Evolutionary conservation across 2,888 invertebrate genomes (phyloP), one percentile per base, ranked within the genome.

Genomic region (Lepetodrilus schrolli): DNA sequence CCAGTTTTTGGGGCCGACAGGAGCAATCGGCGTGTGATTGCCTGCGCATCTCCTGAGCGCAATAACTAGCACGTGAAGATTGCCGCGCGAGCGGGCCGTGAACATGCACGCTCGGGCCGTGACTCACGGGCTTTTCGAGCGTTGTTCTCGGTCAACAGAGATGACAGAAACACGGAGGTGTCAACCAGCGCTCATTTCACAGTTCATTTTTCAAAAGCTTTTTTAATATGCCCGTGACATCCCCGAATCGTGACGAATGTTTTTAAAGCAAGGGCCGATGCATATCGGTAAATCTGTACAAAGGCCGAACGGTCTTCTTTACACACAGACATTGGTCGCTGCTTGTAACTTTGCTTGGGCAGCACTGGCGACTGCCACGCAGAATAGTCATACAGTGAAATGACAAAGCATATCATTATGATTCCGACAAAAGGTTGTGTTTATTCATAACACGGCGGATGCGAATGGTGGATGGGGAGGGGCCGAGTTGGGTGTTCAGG

Each of bases 1-100:
- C 58, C 26, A 58, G 58, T 58, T 58, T 58, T 58, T 58, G 58
- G 48, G 48, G 58, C 34, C 58, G 58, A 58, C 58, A 58, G 58
- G 30, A 26, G 58, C 58, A 58, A 58, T 58, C 30, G 58, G 58
- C 58, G 58, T 17, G 58, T 58, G 58, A 58, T 58, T 58, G 58
- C 58, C 30, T n/a, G 26, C 34, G 2, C 30, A 58, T 23, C 30
- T 30, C 30, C 30, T 10, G 58, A 26, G 58, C 30, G 43, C 17
- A 43, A 17, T 43, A 43, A 43, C 43, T 13, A 43, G 43, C 17
- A 34, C 58, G 30, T 23, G 58, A 58, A 58, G 58, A 58, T 30
- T 17, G 58, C 7, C 13, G 26, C 58, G 58, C 43, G 58, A 58
- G 58, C 58, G 17, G 26, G 30, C 30, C 58, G 26, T 30, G 23